Conservation (phyloP, 2,888 invertebrate genomes). For the Epinotia demarniana region DNA sequence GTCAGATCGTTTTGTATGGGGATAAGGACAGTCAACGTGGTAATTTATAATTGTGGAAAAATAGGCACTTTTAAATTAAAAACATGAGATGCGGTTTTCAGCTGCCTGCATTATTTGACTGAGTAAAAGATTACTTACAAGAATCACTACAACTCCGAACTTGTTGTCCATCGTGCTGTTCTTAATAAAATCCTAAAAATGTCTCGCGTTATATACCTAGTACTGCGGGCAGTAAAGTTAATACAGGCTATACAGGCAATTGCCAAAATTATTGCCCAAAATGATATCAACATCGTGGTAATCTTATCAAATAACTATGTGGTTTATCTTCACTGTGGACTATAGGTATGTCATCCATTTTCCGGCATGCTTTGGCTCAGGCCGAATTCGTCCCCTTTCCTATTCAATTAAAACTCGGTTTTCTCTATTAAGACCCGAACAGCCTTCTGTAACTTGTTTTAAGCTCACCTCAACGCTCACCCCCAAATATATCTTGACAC, state of each 20-base stretch:
- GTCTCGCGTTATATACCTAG: slow-evolving; percentile 32
- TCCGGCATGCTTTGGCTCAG: not conserved
- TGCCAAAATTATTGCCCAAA: slow-evolving; percentile 20
- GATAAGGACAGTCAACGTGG: too few relatives aligned
- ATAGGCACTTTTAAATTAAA: too few relatives aligned
- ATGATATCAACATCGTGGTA: slow-evolving; percentile 21
- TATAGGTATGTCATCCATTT: slow-evolving; percentile 4
- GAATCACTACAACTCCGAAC: slow-evolving; percentile 43
- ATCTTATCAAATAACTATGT: slow-evolving; percentile 9
- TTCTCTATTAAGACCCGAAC: too few relatives aligned
- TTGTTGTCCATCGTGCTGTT: slow-evolving; percentile 50
- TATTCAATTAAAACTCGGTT: not conserved
- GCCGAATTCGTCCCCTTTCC: not conserved
- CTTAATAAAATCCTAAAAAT: slow-evolving; percentile 27
- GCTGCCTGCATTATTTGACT: not conserved
- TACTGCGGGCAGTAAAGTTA: slow-evolving; percentile 28
- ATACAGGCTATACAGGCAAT: slow-evolving; percentile 15
- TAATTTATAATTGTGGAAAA: too few relatives aligned
- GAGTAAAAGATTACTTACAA: slow-evolving; percentile 31
- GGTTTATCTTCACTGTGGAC: slow-evolving; percentile 12
- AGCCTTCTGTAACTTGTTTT: too few relatives aligned
- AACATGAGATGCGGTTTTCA: not conserved
- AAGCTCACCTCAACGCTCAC: too few relatives aligned
- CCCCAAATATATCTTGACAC: too few relatives aligned
- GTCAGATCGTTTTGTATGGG: too few relatives aligned